Percentiles rank a stretch among this genome's conserved stretches.
Evolutionary conservation across 2,113 vertebrate genomes (phyloP).

Genomic region (Pogona vitticeps): DNA sequence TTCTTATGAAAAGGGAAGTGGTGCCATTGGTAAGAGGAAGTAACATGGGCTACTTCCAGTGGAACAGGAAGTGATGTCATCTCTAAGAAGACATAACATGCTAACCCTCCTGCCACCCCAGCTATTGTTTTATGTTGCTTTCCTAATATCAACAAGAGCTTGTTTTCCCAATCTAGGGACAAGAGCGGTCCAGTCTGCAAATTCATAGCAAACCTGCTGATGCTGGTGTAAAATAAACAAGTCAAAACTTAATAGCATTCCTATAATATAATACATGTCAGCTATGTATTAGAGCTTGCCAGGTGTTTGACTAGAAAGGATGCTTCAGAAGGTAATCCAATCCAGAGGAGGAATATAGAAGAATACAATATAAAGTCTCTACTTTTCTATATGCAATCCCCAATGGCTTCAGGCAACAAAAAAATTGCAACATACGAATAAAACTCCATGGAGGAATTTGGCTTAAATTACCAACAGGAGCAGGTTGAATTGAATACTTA

Average conservation of each 20-base stretch:
- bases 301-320: background rate
- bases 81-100: background rate
- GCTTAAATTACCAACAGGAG: no score
- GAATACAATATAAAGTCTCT: no score
- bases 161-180: background rate
- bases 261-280: no score
- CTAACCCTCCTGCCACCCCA: background rate
- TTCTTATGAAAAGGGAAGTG: constrained; percentile 9
- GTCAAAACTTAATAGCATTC: background rate
- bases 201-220: no score
- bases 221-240: no score
- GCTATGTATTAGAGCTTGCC: background rate
- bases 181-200: background rate
- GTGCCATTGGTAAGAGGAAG: background rate
- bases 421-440: no score
- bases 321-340: background rate
- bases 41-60: constrained; percentile 6
- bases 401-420: no score
- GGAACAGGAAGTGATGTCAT: background rate
- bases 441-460: no score
- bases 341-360: background rate
- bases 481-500: no score
- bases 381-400: no score
- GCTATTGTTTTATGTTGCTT: constrained; percentile 35
- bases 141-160: background rate